Conservation (phyloP, 2,113 vertebrate species). For the Corvus cornix region DNA sequence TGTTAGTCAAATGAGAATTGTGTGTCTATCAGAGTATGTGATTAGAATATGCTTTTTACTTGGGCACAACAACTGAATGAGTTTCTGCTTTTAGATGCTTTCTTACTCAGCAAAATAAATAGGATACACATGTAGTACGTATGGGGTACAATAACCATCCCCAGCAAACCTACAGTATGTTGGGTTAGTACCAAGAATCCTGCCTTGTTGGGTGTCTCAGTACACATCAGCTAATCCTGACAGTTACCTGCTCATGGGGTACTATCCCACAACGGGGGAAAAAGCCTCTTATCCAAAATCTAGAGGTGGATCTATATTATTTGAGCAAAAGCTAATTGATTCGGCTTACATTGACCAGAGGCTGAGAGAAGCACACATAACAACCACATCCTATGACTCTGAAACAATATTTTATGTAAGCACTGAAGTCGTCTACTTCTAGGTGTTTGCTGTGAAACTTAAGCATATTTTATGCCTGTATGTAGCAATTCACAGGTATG, state of each 20-base stretch:
- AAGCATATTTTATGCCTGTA: neutral
- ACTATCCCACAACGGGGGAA: neutral
- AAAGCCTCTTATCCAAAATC: neutral
- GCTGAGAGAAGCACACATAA: neutral
- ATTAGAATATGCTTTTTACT: neutral
- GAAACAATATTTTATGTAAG: neutral
- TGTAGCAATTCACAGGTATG: neutral
- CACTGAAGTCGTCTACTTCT: neutral
- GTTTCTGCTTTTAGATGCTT: neutral
- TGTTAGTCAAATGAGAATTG: neutral
- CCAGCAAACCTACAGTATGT: neutral
- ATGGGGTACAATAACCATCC: neutral
- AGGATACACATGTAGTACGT: rapidly evolving
- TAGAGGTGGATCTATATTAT: neutral
- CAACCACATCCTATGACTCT: neutral
- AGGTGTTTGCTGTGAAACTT: neutral
- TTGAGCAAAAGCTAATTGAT: neutral
- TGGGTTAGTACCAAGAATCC: neutral
- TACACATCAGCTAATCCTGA: neutral
- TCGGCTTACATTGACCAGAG: neutral
- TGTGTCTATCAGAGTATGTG: neutral
- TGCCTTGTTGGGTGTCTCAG: neutral
- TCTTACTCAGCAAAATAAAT: neutral
- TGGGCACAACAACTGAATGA: neutral
- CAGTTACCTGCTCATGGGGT: neutral